These are phyloP conservation scores for Cancer borealis DNA, from an alignment of 2,888 invertebrate species.

Conservation along the genomic window DNA sequence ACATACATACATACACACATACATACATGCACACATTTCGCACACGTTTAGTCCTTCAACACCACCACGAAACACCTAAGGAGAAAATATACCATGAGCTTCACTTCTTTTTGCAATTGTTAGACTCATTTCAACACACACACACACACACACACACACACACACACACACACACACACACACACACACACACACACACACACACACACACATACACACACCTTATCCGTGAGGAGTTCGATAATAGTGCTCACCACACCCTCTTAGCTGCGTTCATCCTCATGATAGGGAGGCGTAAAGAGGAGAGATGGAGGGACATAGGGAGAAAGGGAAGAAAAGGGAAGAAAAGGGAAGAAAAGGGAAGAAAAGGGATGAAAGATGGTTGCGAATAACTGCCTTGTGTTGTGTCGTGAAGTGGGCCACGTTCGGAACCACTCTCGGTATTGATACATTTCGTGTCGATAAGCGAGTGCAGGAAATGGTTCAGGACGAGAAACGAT, in stretches of 20 bases:
- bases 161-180: conserved; percentile 44
- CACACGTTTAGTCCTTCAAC: too few relatives aligned
- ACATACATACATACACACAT: not conserved
- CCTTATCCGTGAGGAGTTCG: too few relatives aligned
- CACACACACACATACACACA: not conserved
- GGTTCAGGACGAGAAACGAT: conserved; percentile 3
- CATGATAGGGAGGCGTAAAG: not conserved
- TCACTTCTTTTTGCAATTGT: not conserved
- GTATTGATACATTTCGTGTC: not conserved
- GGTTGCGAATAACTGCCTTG: not conserved
- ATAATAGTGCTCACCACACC: not conserved
- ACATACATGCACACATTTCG: not conserved
- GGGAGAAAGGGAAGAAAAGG: not conserved
- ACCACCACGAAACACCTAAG: too few relatives aligned
- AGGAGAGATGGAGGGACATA: not conserved
- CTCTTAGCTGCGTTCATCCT: not conserved
- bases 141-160: conserved; percentile 40
- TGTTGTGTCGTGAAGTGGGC: not conserved
- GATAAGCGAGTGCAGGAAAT: not conserved
- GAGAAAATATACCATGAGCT: too few relatives aligned
- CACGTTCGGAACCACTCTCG: not conserved
- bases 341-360: not conserved
- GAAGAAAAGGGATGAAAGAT: not conserved
- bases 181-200: conserved; percentile 49
- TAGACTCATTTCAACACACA: not conserved